Base-by-base conservation (phyloP, 1,140 invertebrate genomes). In the Gryllus bimaculatus region DNA sequence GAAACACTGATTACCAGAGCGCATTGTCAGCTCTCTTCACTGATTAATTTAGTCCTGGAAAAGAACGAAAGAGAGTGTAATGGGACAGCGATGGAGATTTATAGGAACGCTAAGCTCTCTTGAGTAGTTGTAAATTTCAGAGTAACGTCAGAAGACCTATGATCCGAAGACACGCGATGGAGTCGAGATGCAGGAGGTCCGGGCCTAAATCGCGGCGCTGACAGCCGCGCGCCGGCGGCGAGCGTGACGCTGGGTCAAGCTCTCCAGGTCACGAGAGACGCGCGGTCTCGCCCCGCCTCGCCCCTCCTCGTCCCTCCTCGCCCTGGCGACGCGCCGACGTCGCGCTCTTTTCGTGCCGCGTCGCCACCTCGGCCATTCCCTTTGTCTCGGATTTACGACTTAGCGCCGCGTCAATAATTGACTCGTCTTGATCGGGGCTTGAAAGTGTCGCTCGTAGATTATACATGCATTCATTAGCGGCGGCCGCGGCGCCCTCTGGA, bases 311-410 rank as follows among this genome's bases (percentile, higher is more conserved):
- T 5, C 26, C 26, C 54, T 66, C 54, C 54, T 66, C 54, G 10
- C 18, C 18, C 0, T 66, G 2, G 54, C 54, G 54, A 3, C 18
- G 10, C 54, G 10, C 26, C 26, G 54, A 13, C 18, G 54, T 13
- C 54, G 54, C 54, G 54, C 54, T 66, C 54, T 66, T 18, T 66
- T 66, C 7, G 10, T 18, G 18, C 54, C 10, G 54, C 54, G 54
- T 13, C 54, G 10, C 26, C 54, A 13, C 54, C 54, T 66, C 18
- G 54, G 54, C 10, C 54, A 66, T 66, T 66, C 54, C 54, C 54
- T 66, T 66, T 66, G 54, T 66, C 54, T 66, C 54, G 54, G 54
- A 66, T 66, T 66, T 66, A 66, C 54, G 54, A 66, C 54, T 66
- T 66, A 66, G 54, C 54, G 18, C 54, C 54, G 18, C 10, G 10